Conservation (phyloP, 2,888 invertebrate genomes). For the Strigamia crassipes region DNA sequence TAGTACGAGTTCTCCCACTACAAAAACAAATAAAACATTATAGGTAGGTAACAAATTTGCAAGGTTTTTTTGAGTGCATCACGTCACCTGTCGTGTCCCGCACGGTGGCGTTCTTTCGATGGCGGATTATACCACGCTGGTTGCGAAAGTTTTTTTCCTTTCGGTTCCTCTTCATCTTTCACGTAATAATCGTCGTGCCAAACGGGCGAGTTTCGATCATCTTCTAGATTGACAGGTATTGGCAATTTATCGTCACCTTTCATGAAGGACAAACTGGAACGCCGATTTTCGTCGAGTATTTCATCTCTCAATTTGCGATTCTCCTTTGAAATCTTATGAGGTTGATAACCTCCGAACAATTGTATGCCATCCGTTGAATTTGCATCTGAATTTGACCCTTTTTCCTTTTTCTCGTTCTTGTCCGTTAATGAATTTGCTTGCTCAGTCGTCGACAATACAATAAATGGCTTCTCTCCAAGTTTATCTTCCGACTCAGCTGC, state of each 20-base stretch:
- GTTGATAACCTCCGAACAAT: conserved; percentile 16
- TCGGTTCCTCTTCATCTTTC: background rate
- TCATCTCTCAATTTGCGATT: background rate
- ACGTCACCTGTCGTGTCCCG: background rate
- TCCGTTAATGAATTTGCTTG: background rate
- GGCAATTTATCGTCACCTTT: background rate
- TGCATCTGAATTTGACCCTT: background rate
- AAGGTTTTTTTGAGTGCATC: background rate
- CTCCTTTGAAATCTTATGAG: background rate
- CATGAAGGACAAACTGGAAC: background rate
- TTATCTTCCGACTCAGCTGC: background rate
- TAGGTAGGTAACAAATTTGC: too few species aligned
- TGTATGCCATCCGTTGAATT: background rate
- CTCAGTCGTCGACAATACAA: background rate
- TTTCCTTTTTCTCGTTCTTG: background rate
- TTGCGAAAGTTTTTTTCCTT: background rate
- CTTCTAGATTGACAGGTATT: background rate
- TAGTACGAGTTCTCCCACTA: background rate
- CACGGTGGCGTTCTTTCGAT: background rate
- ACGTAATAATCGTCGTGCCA: background rate
- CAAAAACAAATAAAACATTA: background rate
- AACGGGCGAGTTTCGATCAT: background rate
- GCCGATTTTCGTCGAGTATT: background rate
- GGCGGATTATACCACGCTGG: background rate
- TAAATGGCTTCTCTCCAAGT: background rate